Conservation (phyloP, 2,113 vertebrate species). For the Xenopus borealis region DNA sequence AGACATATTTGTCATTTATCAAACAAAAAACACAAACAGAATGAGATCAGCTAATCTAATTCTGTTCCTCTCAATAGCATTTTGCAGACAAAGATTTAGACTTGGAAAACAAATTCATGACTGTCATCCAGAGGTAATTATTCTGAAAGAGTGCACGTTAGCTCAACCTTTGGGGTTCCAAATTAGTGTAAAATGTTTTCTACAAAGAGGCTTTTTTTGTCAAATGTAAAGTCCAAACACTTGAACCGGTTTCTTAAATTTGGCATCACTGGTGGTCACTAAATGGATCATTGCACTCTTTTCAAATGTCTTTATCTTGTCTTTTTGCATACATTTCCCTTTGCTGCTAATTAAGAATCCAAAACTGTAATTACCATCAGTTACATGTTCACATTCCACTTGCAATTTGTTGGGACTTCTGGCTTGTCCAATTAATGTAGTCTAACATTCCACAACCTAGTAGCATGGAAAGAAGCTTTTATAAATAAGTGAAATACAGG, state of each 20-base stretch:
- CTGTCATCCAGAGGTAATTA: background rate
- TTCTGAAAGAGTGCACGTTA: background rate
- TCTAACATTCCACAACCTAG: conserved; percentile 24
- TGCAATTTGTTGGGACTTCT: conserved; percentile 19
- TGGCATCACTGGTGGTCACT: conserved; percentile 13
- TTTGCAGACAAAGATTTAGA: background rate
- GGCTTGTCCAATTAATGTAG: conserved; percentile 26
- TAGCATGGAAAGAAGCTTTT: conserved; percentile 13
- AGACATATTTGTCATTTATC: too few species aligned
- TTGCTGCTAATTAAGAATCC: conserved; percentile 13
- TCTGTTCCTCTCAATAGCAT: background rate
- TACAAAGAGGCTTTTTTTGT: conserved; percentile 1
- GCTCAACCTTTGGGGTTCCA: conserved; percentile 2
- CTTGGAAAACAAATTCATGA: background rate
- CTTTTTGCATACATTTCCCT: conserved; percentile 4
- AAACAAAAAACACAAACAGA: too few species aligned
- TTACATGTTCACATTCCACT: conserved; percentile 9
- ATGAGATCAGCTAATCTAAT: background rate
- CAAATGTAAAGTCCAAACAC: background rate
- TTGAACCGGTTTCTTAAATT: background rate
- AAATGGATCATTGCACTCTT: conserved; percentile 29
- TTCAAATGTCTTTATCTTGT: background rate
- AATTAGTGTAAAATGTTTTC: conserved; percentile 7
- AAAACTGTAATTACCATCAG: conserved; percentile 2
- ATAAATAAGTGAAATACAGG: conserved; percentile 7